Percentiles rank a stretch among this genome's conserved stretches.
phyloP scores from a whole-genome alignment of 2,888 invertebrate species.

The Aspidapion aeneum region DNA sequence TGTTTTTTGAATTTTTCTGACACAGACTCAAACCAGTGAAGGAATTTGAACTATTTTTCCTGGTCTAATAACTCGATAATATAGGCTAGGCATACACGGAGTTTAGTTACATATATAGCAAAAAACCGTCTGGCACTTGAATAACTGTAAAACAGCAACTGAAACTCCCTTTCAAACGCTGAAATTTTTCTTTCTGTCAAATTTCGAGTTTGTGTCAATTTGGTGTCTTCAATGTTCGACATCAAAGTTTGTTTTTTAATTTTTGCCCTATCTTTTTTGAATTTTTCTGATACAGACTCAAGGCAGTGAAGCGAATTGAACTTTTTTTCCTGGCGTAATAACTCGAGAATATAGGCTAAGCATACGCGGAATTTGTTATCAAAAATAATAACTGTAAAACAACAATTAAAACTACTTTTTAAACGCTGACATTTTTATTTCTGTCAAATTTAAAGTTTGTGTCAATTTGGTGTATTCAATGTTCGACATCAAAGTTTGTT shows the following conservation, averaged over 20 bases:
- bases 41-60: conserved; percentile 76
- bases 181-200: conserved; percentile 82
- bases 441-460: too few species aligned
- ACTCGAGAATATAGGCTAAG: too few species aligned
- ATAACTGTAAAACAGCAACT: conserved; percentile 90
- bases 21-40: conserved; percentile 94
- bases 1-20: conserved; percentile 68
- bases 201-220: conserved; percentile 88
- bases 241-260: conserved; percentile 58
- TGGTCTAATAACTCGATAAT: conserved; percentile 88
- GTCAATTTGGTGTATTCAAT: too few species aligned
- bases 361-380: conserved; percentile 63
- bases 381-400: too few species aligned
- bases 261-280: too few species aligned
- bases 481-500: too few species aligned
- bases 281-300: too few species aligned
- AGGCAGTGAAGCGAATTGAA: too few species aligned
- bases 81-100: conserved; percentile 92
- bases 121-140: conserved; percentile 91
- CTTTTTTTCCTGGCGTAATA: too few species aligned
- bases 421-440: too few species aligned
- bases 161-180: conserved; percentile 89
- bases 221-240: conserved; percentile 67
- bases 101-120: conserved; percentile 92
- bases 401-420: too few species aligned